Base-by-base conservation (phyloP, 2,888 invertebrate genomes). In the Macrosoma leucophasiata region DNA sequence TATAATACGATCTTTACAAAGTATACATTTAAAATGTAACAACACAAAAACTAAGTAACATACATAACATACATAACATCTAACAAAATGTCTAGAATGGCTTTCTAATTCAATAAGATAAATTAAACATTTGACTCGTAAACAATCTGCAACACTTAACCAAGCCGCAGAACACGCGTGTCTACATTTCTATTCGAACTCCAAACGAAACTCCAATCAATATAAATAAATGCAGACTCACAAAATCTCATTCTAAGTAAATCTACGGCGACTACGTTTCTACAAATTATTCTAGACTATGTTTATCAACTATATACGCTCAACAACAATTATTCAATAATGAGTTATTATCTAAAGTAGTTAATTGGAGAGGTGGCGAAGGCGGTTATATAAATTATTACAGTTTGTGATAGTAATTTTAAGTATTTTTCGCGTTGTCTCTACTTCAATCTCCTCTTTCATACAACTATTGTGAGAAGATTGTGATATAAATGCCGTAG, bases 271-370 rank as follows among this genome's bases (percentile, higher is more conserved):
- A 43, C 57, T 53, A 55, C 49, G 13, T 30, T 19, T 18, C 51
- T 58, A 56, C 47, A 36, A 47, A 44, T 48, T 55, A 54, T 45
- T 33, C 51, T 48, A 55, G 35, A 24, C 50, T 55, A 54, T 47
- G 26, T 41, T 41, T 45, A 48, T 49, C 44, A 36, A 51, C 52
- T 51, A 46, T 45, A 41, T 50, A 46, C 45, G 50, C 39, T 55
- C 48, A 59, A 60, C 56, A 57, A 57, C 49, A 52, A 41, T 45
- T 33, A 38, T 19, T 41, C 40, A 26, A 43, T 42, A 43, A 39
- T 22, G 40, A 46, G 25, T 23, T 40, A 48, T 37, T 29, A 40
- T 22, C 45, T 52, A 51, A 41, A 46, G 36, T 43, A 45, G 43
- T 46, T 36, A 23, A 31, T 29, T 21, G 26, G 23, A 34, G 36